Base-by-base conservation (phyloP, 2,797 vertebrate genomes). In the Hirundo rustica region DNA sequence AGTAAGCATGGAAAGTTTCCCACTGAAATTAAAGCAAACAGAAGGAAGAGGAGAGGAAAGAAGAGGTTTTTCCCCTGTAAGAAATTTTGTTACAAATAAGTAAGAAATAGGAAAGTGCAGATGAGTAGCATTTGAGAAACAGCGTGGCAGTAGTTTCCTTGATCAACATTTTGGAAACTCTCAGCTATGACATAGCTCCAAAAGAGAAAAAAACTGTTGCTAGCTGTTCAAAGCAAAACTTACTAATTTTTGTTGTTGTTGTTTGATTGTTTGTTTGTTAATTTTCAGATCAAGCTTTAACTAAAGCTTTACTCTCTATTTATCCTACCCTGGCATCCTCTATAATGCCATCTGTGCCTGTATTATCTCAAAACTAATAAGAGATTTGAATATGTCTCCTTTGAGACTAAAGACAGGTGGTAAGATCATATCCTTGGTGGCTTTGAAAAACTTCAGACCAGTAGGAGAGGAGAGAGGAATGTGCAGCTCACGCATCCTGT, bases 51-150 rank as follows among this genome's bases (percentile, higher is more conserved):
- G n/a, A 82, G 26, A 95, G 45, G 34, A 79, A 76, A 79, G 64
- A 78, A 88, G 84, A 93, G 26, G 11, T 23, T 83, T 88, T 92
- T 68, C 20, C 32, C 75, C 93, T 96, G 96, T 53, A 95, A 95
- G 87, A 94, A 93, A 97, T 83, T 40, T 91, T 27, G 27, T 96
- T 92, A 94, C 17, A 92, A 62, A 11, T 20, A 92, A 50, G 29
- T 22, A 30, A 34, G 72, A 77, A 89, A 78, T 2, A 2, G 36
- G 65, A 80, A 94, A 92, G 62, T 34, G 17, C n/a, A 73, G 54
- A 51, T 16, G 42, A 94, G 38, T 65, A 89, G 44, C 58, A 53
- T 81, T 27, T 74, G 60, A 78, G 42, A 70, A 93, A 50, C 16
- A 73, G 65, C 55, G 65, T 2, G n/a, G 30, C 61, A 50, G 34